Evolutionary conservation across 2,888 invertebrate genomes (phyloP), one percentile per base, ranked within the genome.

Genomic region (Argyresthia goedartella): DNA sequence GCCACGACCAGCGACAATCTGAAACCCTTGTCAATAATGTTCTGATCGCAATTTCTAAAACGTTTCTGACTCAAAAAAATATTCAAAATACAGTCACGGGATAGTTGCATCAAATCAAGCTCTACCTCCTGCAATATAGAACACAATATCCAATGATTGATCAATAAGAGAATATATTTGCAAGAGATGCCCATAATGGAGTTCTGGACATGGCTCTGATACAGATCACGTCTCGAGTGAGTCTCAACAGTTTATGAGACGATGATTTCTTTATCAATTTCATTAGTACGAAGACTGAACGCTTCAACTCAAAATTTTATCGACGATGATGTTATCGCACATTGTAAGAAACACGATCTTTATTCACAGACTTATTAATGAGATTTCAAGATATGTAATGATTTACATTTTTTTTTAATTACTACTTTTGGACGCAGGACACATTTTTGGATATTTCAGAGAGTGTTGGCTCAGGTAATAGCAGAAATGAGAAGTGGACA

Each of bases 191-290:
- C 25, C 25, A 4, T 25, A 25, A 25, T 16, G 34, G 25, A 43
- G 42, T 50, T 51, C 34, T 51, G 34, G 53, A 54, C 63, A 60
- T 63, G 62, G 61, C 62, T 66, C 56, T 60, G 67, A 64, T 65
- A 60, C 61, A 55, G 61, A 63, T 68, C 25, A 25, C 71, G 61
- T 59, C 58, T 54, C 53, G 60, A 65, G 59, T 60, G 61, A 58
- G 64, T 64, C 63, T 65, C 44, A 13, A 15, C 13, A 14, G 44
- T 44, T 44, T 15, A 44, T 60, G 57, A 56, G 55, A 56, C 55
- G 57, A 56, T 73, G 67, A 71, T 70, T 70, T 73, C 71, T 74
- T 75, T 66, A 72, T 71, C 68, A 65, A 62, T 57, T 63, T 65
- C 59, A 65, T 66, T 60, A 56, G 57, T 50, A 57, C 42, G 54